Conservation (phyloP, 2,113 vertebrate species). For the Solenodon paradoxus region DNA sequence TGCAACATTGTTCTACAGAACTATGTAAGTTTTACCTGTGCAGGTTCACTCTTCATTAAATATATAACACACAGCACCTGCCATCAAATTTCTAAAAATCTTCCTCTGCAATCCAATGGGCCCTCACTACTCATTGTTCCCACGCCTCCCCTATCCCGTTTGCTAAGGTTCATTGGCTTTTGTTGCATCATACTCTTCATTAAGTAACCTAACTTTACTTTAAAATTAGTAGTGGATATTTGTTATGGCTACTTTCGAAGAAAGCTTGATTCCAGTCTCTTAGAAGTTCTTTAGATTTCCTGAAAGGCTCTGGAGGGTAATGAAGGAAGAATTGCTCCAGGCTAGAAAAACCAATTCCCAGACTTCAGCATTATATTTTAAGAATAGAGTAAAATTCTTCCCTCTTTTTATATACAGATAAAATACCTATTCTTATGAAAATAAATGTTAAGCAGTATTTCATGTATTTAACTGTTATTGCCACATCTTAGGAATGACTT, state of each 20-base stretch:
- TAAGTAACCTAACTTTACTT: not conserved
- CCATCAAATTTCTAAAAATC: no score
- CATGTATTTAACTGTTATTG: not conserved
- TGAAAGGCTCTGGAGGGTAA: not conserved
- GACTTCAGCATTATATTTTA: not conserved
- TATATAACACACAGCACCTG: no score
- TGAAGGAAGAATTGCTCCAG: not conserved
- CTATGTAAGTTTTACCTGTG: no score
- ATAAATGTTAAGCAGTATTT: slow-evolving; percentile 40
- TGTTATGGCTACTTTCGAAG: not conserved
- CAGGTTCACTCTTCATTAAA: no score
- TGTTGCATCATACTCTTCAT: not conserved
- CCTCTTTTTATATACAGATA: not conserved
- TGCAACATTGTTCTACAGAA: no score
- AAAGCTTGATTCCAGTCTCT: not conserved
- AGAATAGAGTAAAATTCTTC: not conserved
- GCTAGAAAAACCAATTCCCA: not conserved
- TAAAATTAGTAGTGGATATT: not conserved
- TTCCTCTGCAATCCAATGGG: no score
- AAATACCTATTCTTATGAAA: slow-evolving; percentile 1
- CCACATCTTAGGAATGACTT: not conserved
- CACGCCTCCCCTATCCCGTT: no score
- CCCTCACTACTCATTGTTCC: no score
- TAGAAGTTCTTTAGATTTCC: not conserved
- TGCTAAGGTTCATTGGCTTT: slow-evolving; percentile 25